Conservation (phyloP, 1,140 invertebrate species). For the Protaetia brevitarsis region DNA sequence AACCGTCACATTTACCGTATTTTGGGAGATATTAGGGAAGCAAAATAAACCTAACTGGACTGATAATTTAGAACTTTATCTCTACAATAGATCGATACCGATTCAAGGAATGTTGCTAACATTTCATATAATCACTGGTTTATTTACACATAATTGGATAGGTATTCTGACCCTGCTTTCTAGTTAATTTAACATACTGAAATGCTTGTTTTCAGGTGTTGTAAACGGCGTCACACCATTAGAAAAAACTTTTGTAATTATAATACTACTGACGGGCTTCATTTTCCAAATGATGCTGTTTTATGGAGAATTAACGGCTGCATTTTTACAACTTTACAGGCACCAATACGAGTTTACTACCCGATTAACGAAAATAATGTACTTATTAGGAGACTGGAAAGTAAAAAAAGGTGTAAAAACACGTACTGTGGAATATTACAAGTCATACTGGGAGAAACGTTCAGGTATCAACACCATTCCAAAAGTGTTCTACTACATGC, state of each 20-base stretch:
- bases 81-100: background rate
- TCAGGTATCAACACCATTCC: constrained; percentile 18
- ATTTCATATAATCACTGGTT: background rate
- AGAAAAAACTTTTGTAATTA: constrained; percentile 1
- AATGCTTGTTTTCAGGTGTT: constrained; percentile 3
- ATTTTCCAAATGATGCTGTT: constrained; percentile 6
- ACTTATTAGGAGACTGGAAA: constrained; percentile 21
- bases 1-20: background rate
- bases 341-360: constrained; percentile 11
- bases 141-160: background rate
- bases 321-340: background rate
- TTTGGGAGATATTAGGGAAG: background rate
- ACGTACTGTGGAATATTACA: constrained; percentile 26
- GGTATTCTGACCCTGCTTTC: background rate
- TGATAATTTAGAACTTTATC: background rate
- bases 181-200: too few species aligned
- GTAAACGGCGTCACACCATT: background rate
- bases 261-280: constrained; percentile 3
- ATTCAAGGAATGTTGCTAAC: background rate
- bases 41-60: background rate
- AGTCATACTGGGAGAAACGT: constrained; percentile 26
- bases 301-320: background rate
- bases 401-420: constrained; percentile 7
- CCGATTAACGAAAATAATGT: constrained; percentile 8
- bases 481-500: constrained; percentile 12